These are phyloP conservation scores for Cephalopholis sonnerati DNA, from an alignment of 2,113 vertebrate genomes.

Conservation along the genomic window DNA sequence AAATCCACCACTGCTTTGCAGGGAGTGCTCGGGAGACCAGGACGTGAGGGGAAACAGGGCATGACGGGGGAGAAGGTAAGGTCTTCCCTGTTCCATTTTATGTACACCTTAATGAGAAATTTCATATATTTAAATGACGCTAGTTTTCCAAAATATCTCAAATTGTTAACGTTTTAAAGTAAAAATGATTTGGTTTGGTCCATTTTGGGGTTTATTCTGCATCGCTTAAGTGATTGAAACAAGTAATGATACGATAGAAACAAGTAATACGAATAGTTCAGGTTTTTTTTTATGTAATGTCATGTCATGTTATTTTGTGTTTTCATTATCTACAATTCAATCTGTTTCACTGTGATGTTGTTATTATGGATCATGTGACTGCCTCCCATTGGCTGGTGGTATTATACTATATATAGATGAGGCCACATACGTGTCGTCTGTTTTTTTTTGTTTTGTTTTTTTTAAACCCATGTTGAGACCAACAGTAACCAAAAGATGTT, in stretches of 20 bases:
- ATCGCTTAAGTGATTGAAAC: neutral
- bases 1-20: conserved; percentile 47
- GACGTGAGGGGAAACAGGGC: conserved; percentile 85
- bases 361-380: too few relatives aligned
- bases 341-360: too few relatives aligned
- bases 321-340: too few relatives aligned
- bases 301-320: neutral
- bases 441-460: too few relatives aligned
- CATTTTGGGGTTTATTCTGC: neutral
- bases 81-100: neutral
- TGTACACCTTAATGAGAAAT: neutral
- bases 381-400: too few relatives aligned
- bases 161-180: neutral
- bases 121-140: neutral
- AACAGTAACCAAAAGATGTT: too few relatives aligned
- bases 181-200: neutral
- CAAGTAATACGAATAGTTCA: neutral
- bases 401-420: too few relatives aligned
- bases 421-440: too few relatives aligned
- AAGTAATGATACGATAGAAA: neutral
- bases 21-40: conserved; percentile 84
- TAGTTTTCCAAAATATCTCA: neutral
- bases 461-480: too few relatives aligned
- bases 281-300: too few relatives aligned
- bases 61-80: conserved; percentile 89